Percentiles rank a stretch among this genome's conserved stretches.
Conservation (phyloP, 1,140 invertebrate species). For the Pollicipes pollicipes region DNA sequence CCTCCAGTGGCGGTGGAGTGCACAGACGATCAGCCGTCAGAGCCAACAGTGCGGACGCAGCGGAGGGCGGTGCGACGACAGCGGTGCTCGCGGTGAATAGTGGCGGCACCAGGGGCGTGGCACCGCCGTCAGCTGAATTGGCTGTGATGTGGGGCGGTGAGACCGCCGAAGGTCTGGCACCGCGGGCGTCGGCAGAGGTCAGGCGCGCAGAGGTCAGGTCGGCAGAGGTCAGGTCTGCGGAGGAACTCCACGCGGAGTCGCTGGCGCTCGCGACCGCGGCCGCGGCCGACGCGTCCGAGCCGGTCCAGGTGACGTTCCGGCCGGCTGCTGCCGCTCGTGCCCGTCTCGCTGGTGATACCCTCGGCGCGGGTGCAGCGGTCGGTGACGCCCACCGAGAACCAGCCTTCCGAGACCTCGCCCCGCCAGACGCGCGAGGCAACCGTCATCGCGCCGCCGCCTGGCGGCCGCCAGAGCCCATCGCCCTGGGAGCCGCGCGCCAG, state of each 20-base stretch:
- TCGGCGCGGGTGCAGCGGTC: not conserved
- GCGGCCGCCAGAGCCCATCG: not conserved
- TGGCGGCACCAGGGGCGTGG: no score
- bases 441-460: not conserved
- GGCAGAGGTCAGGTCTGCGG: not conserved
- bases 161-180: no score
- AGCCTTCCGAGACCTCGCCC: not conserved
- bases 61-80: no score
- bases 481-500: constrained; percentile 2
- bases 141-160: no score
- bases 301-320: not conserved
- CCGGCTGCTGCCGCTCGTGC: not conserved
- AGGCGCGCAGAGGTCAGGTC: not conserved
- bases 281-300: not conserved
- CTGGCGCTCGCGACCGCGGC: no score
- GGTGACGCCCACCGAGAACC: not conserved
- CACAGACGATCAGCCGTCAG: not conserved
- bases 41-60: not conserved
- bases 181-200: no score
- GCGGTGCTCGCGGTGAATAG: no score
- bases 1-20: no score
- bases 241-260: not conserved
- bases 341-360: not conserved
- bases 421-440: not conserved
- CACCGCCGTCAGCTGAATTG: no score